Percentiles rank a stretch among this genome's conserved stretches.
Conservation (phyloP, 2,888 invertebrate genomes). For the Tetheella fluctuosa region DNA sequence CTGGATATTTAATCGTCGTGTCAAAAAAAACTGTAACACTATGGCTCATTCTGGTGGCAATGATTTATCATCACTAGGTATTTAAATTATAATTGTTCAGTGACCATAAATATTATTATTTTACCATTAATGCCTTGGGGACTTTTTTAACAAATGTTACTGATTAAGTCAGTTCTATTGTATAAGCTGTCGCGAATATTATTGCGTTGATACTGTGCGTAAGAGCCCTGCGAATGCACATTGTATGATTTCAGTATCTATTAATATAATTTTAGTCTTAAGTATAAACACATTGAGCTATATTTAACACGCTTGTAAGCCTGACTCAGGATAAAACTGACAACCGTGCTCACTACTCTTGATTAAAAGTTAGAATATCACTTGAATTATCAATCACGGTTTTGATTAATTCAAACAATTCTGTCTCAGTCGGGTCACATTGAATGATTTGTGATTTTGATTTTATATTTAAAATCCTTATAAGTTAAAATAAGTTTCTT, state of each 20-base stretch:
- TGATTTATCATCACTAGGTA: neutral
- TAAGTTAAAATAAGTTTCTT: neutral
- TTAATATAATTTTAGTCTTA: neutral
- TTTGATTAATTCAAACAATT: no score
- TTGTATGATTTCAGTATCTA: constrained; percentile 3
- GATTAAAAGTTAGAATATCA: neutral
- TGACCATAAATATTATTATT: no score
- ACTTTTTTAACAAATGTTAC: neutral
- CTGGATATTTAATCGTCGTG: neutral
- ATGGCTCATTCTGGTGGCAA: neutral
- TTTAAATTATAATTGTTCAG: neutral
- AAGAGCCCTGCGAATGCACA: constrained; percentile 20
- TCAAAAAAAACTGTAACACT: neutral
- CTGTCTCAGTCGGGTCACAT: no score
- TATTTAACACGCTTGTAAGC: neutral
- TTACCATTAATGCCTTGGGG: neutral
- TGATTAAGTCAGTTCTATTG: neutral
- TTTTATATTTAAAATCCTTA: neutral
- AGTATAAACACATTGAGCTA: neutral
- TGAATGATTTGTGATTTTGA: neutral
- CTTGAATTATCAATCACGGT: neutral
- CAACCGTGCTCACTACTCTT: neutral
- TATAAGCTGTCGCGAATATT: constrained; percentile 14
- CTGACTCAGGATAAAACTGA: constrained; percentile 2
- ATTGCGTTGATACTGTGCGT: constrained; percentile 12